Base-by-base conservation (phyloP, 1,140 invertebrate species). In the Drosophila ananassae region DNA sequence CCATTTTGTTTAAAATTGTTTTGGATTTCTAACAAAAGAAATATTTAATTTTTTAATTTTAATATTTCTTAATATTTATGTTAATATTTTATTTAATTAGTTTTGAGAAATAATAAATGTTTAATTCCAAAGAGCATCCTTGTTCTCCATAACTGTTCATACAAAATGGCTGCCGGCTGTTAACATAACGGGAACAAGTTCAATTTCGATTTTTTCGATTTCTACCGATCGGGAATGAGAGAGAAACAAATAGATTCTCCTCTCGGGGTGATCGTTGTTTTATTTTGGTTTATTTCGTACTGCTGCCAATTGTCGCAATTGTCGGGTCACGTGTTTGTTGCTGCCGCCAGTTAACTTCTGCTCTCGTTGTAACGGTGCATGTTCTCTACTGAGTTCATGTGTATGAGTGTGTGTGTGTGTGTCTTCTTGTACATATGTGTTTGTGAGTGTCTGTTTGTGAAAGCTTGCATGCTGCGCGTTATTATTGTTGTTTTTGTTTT, bases 271-370 rank as follows among this genome's bases (percentile, higher is more conserved):
- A 73, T 51, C 55, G 32, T 55, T 74, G 51, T 17, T 61, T 55
- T 73, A 47, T 64, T 64, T 72, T 77, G 57, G 60, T 71, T 69
- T 64, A 66, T 73, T 46, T 41, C 61, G 48, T 77, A 55, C 68
- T 82, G 58, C 68, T 87, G 82, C 79, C 82, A 87, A 87, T 87
- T 87, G 82, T 82, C 71, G 63, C 83, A 87, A 89, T 87, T 87
- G 82, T 71, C 79, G 82, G 82, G 82, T 87, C 82, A 87, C 82
- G 82, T 87, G 82, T 87, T 82, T 77, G 81, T 73, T 77, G 77
- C 77, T 75, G 77, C 64, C 64, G 84, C 67, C 73, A 87, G 83
- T 87, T 87, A 87, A 87, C 83, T 87, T 87, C 84, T 89, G 83
- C 76, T 83, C 83, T 83, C 83, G 79, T 63, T 87, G 83, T 89